Conservation (phyloP, 1,140 invertebrate genomes). For the Gonioctena quinquepunctata region DNA sequence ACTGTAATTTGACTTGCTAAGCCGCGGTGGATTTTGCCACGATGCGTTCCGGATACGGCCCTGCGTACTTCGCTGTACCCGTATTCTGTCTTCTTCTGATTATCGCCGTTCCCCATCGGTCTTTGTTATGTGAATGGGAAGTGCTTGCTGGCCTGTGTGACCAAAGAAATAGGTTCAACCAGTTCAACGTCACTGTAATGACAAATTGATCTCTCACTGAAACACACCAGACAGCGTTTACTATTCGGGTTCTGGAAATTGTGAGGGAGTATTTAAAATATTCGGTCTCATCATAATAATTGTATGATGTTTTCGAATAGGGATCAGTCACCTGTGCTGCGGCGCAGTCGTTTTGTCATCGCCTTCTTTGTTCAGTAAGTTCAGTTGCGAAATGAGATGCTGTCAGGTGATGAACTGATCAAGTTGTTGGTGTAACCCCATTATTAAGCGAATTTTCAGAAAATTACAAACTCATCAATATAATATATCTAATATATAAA, state of each 20-base stretch:
- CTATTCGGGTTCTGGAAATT: neutral
- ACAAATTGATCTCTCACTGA: slow-evolving; percentile 1
- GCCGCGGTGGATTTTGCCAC: no score
- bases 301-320: neutral
- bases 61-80: neutral
- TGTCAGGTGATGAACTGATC: no score
- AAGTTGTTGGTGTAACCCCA: no score
- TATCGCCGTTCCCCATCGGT: neutral
- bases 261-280: neutral
- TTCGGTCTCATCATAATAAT: neutral
- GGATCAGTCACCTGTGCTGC: neutral
- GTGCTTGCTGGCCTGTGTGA: neutral
- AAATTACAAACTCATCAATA: no score
- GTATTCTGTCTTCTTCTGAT: slow-evolving; percentile 6
- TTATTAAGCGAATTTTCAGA: no score
- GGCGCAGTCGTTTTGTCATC: no score
- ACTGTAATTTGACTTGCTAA: no score
- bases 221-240: neutral
- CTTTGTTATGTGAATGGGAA: slow-evolving; percentile 13
- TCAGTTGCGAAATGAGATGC: neutral
- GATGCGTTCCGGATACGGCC: neutral
- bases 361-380: neutral
- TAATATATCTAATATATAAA: no score
- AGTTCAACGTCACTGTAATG: neutral
- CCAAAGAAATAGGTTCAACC: slow-evolving; percentile 13